Conservation (phyloP, 2,888 invertebrate species). For the Rhaphigaster nebulosa region DNA sequence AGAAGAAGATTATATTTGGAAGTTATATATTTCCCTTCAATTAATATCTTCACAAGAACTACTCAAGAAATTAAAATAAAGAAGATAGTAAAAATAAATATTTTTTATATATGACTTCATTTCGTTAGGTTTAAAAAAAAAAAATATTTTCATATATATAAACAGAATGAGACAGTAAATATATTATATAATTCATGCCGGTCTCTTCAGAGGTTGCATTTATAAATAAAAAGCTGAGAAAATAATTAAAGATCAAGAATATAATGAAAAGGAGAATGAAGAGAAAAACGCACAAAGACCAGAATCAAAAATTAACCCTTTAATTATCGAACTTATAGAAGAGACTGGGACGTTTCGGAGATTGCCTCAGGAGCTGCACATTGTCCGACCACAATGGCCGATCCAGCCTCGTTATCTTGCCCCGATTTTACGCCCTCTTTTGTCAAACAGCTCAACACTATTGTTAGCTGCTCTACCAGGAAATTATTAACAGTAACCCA, state of each 20-base stretch:
- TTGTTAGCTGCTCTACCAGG: conserved; percentile 4
- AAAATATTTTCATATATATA: too few species aligned
- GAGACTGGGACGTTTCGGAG: conserved; percentile 36
- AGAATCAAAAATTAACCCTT: conserved; percentile 42
- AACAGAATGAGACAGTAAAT: background rate
- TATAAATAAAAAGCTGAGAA: background rate
- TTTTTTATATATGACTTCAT: too few species aligned
- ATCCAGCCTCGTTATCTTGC: conserved; percentile 45
- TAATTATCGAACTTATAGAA: conserved; percentile 25
- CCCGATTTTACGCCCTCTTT: conserved; percentile 46
- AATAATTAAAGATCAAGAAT: background rate
- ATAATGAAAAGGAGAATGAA: background rate
- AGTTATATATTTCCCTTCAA: too few species aligned
- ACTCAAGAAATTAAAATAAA: too few species aligned
- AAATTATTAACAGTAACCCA: conserved; percentile 42
- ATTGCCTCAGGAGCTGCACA: background rate
- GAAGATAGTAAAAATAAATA: too few species aligned
- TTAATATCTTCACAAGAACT: too few species aligned
- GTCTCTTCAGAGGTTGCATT: too few species aligned
- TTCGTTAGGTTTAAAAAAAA: too few species aligned
- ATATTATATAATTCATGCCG: too few species aligned
- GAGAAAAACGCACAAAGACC: background rate
- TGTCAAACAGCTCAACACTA: conserved; percentile 34
- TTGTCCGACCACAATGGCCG: conserved; percentile 26
- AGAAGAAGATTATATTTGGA: too few species aligned